These are phyloP conservation scores for Euplexia lucipara DNA, from an alignment of 2,888 invertebrate genomes.

Conservation along the genomic window DNA sequence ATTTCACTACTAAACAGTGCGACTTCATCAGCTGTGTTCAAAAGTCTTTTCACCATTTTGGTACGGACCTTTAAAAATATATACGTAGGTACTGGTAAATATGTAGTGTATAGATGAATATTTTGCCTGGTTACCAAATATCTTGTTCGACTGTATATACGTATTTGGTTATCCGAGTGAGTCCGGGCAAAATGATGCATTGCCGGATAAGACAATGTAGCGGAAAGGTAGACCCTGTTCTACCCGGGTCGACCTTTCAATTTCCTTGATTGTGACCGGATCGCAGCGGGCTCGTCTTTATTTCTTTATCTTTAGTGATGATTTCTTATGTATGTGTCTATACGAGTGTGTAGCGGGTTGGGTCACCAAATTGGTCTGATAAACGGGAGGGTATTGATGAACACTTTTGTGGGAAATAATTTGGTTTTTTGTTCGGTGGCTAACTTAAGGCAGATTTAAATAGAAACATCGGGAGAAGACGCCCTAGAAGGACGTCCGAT, in stretches of 20 bases:
- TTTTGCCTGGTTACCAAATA: no score
- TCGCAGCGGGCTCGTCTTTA: conserved; percentile 69
- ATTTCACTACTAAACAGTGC: no score
- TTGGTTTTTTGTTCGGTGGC: conserved; percentile 6
- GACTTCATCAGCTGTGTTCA: no score
- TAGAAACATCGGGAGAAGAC: no score
- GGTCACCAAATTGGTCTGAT: conserved; percentile 55
- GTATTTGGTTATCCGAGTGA: conserved; percentile 71
- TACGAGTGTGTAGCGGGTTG: conserved; percentile 58
- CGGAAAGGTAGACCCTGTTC: conserved; percentile 76
- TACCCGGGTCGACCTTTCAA: conserved; percentile 84
- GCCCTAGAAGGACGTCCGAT: no score
- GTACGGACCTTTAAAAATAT: no score
- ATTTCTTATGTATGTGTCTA: conserved; percentile 69
- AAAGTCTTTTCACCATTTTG: no score
- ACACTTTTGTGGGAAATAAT: conserved; percentile 26
- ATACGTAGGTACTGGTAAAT: no score
- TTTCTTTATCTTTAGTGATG: conserved; percentile 76
- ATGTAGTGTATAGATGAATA: no score
- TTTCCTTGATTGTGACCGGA: conserved; percentile 83
- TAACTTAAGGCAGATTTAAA: no score
- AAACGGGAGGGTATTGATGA: conserved; percentile 36
- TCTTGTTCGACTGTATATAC: no score
- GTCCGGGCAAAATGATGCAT: conserved; percentile 82
- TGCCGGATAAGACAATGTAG: conserved; percentile 83